Base-by-base conservation (phyloP, 1,140 invertebrate species). In the Saccostrea cuccullata region DNA sequence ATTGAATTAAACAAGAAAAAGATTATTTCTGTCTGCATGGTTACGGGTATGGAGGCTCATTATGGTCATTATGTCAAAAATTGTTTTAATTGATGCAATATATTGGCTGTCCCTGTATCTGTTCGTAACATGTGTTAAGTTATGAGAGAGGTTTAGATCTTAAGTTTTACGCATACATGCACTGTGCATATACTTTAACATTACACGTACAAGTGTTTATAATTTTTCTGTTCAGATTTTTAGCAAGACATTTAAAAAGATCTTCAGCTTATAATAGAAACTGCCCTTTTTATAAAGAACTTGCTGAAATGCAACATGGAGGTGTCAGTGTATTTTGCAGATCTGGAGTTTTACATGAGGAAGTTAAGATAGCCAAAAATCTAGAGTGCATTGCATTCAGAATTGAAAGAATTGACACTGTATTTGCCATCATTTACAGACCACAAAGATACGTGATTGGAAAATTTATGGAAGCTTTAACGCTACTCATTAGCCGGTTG, bases 401-500 rank as follows among this genome's bases (percentile, higher is more conserved):
- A 83, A 13, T 30, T 9, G 11, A 9, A 13, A 6, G 15, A 58
- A 13, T 58, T 17, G 15, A 83, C 40, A n/a, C 36, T 23, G 9
- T 83, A 13, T 8, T 83, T 83, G 26, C 17, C 55, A 73, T 67
- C 17, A 26, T 86, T 55, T 86, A 86, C 55, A n/a, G 67, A 23
- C 60, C 40, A n/a, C 85, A 86, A 47, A 73, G 20, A 26, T 86
- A 86, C 36, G 55, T 20, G 13, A n/a, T 86, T 12, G 64, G 9
- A 73, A 56, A 55, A 40, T 86, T 86, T 73, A 47, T 86, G 47
- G 47, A 73, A 30, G 47, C 67, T 55, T 77, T 86, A 3, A 40
- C 20, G 9, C 36, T 17, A 12, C n/a, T 86, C 17, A 55, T 77
- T 13, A 47, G n/a, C 12, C 55, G n/a, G n/a, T 11, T 86, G 20